Conservation (phyloP, 2,113 vertebrate species). For the Malurus melanocephalus region DNA sequence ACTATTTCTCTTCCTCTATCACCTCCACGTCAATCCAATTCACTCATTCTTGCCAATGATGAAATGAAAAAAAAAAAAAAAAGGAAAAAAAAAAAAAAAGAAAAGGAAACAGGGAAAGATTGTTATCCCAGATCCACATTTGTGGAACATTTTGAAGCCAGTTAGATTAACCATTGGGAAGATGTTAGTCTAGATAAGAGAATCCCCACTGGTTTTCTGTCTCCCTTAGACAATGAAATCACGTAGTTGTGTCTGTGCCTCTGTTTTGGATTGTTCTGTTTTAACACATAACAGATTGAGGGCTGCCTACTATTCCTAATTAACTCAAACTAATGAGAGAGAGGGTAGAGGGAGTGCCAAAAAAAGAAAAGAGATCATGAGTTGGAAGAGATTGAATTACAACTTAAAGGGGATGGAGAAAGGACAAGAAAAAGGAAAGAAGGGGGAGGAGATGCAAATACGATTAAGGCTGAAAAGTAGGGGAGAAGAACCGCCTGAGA, state of each 20-base stretch:
- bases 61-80: conserved; percentile 8
- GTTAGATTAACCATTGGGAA: conserved; percentile 76
- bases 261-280: conserved; percentile 71
- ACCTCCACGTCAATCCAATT: conserved; percentile 77
- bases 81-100: conserved; percentile 4
- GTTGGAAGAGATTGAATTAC: conserved; percentile 50
- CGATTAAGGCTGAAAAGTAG: neutral
- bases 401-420: conserved; percentile 18
- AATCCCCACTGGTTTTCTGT: conserved; percentile 82
- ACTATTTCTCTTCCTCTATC: conserved; percentile 74
- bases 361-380: conserved; percentile 30
- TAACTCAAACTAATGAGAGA: conserved; percentile 79
- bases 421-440: neutral
- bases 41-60: conserved; percentile 67
- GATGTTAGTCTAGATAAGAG: conserved; percentile 81
- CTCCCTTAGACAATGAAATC: conserved; percentile 82
- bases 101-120: conserved; percentile 50
- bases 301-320: conserved; percentile 76
- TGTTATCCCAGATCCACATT: conserved; percentile 61
- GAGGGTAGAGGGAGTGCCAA: neutral
- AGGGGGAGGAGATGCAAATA: neutral
- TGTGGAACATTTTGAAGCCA: conserved; percentile 67
- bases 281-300: conserved; percentile 65
- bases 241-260: conserved; percentile 77
- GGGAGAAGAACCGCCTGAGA: neutral